Evolutionary conservation across 1,140 invertebrate genomes (phyloP).

Genomic region (Papilio glaucus): DNA sequence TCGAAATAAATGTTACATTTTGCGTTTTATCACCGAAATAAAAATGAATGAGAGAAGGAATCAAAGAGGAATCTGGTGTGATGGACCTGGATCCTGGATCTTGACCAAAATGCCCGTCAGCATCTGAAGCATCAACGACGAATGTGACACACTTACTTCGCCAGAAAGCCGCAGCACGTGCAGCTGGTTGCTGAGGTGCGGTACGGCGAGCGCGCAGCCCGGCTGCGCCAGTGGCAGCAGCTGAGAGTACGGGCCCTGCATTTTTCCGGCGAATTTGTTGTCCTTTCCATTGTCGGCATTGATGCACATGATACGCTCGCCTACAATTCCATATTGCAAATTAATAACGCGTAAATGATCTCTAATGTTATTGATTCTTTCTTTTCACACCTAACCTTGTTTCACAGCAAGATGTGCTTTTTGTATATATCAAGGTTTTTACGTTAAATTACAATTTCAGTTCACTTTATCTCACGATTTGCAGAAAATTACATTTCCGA

Average conservation of each 20-base stretch:
- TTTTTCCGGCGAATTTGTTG: slow-evolving; percentile 76
- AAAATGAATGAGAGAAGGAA: too few species aligned
- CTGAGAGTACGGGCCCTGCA: slow-evolving; percentile 68
- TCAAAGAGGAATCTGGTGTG: too few species aligned
- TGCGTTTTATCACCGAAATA: too few species aligned
- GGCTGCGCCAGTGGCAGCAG: slow-evolving; percentile 56
- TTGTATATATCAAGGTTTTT: too few species aligned
- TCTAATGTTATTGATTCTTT: not conserved
- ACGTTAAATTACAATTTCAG: too few species aligned
- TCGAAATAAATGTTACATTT: too few species aligned
- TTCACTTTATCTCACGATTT: too few species aligned
- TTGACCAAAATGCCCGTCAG: too few species aligned
- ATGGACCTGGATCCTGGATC: too few species aligned
- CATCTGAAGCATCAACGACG: too few species aligned
- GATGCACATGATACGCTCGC: slow-evolving; percentile 74
- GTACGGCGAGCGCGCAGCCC: slow-evolving; percentile 63
- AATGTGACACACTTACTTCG: slow-evolving; percentile 66
- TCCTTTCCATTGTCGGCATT: slow-evolving; percentile 73
- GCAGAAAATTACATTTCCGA: too few species aligned
- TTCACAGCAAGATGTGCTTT: not conserved
- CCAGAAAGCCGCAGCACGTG: slow-evolving; percentile 64
- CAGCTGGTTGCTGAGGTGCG: slow-evolving; percentile 57
- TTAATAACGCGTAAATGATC: not conserved
- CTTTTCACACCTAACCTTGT: not conserved
- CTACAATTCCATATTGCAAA: slow-evolving; percentile 41